A percentile compares a stretch with the other conserved stretches of the same genome.
phyloP scores from a whole-genome alignment of 2,888 invertebrate genomes.

The Loripinus fragilis region DNA sequence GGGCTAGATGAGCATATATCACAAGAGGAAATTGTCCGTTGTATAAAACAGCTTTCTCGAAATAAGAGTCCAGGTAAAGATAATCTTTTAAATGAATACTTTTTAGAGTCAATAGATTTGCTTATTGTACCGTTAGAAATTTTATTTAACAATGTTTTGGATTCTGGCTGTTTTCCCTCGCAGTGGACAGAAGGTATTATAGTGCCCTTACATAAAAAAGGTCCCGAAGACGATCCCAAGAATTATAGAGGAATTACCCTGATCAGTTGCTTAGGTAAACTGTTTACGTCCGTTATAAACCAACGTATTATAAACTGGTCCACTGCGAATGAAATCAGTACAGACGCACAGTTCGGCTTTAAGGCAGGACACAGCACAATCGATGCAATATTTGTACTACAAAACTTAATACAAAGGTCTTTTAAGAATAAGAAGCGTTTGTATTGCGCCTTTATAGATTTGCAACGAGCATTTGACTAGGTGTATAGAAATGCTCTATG shows the following conservation, averaged over 20 bases:
- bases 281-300: neutral
- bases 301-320: neutral
- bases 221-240: neutral
- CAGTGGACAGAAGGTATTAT: neutral
- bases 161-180: neutral
- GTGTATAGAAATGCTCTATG: neutral
- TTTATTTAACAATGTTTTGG: neutral
- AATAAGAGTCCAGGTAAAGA: neutral
- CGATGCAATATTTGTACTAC: neutral
- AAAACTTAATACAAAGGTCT: neutral
- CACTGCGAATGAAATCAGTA: neutral
- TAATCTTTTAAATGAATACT: too few species aligned
- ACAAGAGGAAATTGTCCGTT: neutral
- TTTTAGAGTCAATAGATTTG: too few species aligned
- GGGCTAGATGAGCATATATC: neutral
- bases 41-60: neutral
- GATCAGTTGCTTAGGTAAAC: neutral
- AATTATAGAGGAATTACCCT: neutral
- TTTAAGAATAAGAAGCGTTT: neutral
- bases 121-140: too few species aligned
- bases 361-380: neutral
- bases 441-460: conserved; percentile 6
- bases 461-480: neutral
- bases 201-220: neutral
- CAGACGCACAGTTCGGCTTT: conserved; percentile 8